Evolutionary conservation across 2,888 invertebrate species (phyloP).

Genomic region (Anodontia alba): DNA sequence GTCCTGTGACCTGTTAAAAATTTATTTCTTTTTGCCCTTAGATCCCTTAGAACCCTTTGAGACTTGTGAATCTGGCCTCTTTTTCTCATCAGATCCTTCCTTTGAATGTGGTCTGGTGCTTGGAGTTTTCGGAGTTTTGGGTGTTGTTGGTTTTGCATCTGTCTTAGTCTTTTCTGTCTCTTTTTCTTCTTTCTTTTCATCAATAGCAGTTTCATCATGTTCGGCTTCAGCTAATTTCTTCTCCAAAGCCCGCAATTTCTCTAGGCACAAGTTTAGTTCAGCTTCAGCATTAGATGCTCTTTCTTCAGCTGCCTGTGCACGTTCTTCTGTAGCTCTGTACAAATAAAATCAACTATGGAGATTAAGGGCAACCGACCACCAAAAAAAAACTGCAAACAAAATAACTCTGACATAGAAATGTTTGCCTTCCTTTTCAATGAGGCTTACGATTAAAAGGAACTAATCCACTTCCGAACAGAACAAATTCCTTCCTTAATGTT

Average conservation of each 20-base stretch:
- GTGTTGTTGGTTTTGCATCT: constrained; percentile 38
- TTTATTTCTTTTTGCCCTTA: constrained; percentile 6
- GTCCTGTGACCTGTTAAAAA: no score
- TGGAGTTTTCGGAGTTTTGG: constrained; percentile 54
- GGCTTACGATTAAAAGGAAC: no score
- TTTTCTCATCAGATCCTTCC: constrained; percentile 58
- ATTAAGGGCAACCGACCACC: background rate
- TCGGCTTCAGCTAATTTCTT: constrained; percentile 55
- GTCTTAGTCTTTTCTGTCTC: constrained; percentile 39
- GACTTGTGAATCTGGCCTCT: constrained; percentile 64
- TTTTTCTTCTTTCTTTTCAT: constrained; percentile 39
- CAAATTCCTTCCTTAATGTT: no score
- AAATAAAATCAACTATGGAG: no score
- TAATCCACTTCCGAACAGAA: no score
- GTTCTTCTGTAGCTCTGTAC: constrained; percentile 77
- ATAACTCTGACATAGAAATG: no score
- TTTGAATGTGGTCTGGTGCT: constrained; percentile 48
- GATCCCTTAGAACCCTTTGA: constrained; percentile 29
- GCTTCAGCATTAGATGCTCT: constrained; percentile 72
- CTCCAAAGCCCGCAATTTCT: constrained; percentile 73
- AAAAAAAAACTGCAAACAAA: background rate
- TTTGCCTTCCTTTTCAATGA: no score
- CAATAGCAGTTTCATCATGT: constrained; percentile 25
- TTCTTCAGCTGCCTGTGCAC: constrained; percentile 80
- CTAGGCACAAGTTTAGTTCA: constrained; percentile 71